Base-by-base conservation (phyloP, 2,888 invertebrate species). In the Marronus borbonicus region DNA sequence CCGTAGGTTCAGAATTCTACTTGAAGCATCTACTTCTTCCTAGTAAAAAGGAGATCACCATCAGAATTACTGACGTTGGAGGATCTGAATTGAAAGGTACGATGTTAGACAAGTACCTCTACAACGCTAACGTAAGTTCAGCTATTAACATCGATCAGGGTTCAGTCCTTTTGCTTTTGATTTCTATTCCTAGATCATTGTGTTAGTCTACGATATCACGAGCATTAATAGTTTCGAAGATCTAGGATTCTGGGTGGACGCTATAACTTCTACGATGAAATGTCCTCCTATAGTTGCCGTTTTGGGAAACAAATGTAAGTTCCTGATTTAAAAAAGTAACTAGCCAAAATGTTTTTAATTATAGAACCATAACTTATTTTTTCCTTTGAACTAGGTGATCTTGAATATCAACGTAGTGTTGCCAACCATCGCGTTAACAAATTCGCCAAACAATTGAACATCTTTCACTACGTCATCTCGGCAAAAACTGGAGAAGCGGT, bases 41-140 rank as follows among this genome's bases (percentile, higher is more conserved):
- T 79, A 87, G 86, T 17, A 89, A 88, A 82, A 89, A 90, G 75
- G 91, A 92, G 83, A 92, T 94, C 68, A 92, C 93, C 36, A 87
- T 96, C 75, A 93, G 95, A 87, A 91, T 97, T 44, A 96, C 96
- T 90, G 97, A 97, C 87, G 92, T 97, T 76, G 95, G 96, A 64
- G 97, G 97, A 24, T 92, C 93, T 81, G 93, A 95, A 52, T 89
- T 95, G 12, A 91, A 91, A 66, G 94, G 95, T 8, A 90, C 91
- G 79, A 96, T 97, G 96, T 89, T 97, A 62, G 93, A 92, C 82
- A 94, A 94, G 87, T 94, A 94, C 84, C 87, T 94, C 68, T 94
- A 92, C 84, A 92, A 91, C 68, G 91, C 93, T 69, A 92, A 96
- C 88, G 94, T 94, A 89, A 90, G 91, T 87, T 44, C 0, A 8